Evolutionary conservation across 2,888 invertebrate genomes (phyloP), one percentile per base, ranked within the genome.

Genomic region (Nephrocerus scutellatus): DNA sequence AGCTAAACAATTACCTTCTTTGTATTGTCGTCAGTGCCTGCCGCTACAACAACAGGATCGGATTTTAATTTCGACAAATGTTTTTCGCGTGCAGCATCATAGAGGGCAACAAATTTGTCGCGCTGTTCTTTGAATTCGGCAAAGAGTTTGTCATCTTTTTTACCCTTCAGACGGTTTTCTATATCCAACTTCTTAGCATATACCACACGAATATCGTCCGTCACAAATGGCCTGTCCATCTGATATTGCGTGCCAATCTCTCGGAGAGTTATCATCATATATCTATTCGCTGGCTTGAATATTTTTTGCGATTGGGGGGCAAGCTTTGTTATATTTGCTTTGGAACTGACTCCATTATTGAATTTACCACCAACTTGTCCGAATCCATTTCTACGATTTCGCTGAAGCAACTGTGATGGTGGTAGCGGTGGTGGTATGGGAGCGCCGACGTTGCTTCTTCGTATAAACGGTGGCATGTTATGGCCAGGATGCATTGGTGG

Each of bases 141-240:
- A 68, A 76, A 76, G 44, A 75, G 72, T 10, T 71, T 70, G 42
- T 72, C 71, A 35, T 70, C 69, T 47, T 73, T 72, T 45, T 68
- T 64, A 31, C 68, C 67, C 48, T 66, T 67, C 5, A 68, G 53
- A 16, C 60, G 60, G 48, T 70, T 70, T 51, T 75, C 69, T 28
- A 77, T 66, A 47, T 75, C 72, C 38, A 74, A 70, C 51, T 74
- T 74, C 48, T 71, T 73, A 23, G 59, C 61, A 45, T 76, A 73
- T 52, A 75, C 75, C 5, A 58, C 61, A 49, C 72, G 73, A 30
- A 78, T 72, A 16, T 70, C 70, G 10, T 73, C 72, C 8, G 71
- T 74, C 6, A 78, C 74, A 74, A 76, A 78, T 1, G 76, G 74
- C 55, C 75, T 75, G 19, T 70, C 70, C 34, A 77, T 51, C 13